Evolutionary conservation across 2,113 vertebrate genomes (phyloP).

Genomic region (Emydura subglobosa): DNA sequence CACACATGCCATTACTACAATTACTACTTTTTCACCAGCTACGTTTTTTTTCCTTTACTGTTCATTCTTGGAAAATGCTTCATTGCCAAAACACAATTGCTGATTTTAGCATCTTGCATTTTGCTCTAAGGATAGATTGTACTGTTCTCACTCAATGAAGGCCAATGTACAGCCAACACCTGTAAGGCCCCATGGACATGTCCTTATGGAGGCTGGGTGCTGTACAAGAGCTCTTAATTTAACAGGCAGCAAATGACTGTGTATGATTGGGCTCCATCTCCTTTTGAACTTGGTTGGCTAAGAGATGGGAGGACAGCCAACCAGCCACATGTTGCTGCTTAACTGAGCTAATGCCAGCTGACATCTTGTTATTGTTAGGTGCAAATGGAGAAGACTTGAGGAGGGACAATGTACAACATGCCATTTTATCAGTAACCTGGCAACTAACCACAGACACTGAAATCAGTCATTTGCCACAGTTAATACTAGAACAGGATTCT

Average conservation of each 20-base stretch:
- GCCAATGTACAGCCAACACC: slow-evolving; percentile 54
- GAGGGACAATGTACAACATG: neutral
- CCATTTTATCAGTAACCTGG: neutral
- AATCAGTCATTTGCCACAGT: neutral
- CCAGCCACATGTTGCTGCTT: neutral
- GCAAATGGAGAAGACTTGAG: neutral
- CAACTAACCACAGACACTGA: neutral
- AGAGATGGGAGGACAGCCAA: neutral
- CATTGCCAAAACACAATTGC: slow-evolving; percentile 6
- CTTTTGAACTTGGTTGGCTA: neutral
- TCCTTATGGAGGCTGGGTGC: slow-evolving; percentile 47
- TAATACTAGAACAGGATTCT: neutral
- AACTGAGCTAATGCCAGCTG: slow-evolving; percentile 6
- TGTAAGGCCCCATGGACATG: neutral
- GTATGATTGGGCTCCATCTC: neutral
- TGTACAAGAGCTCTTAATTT: slow-evolving; percentile 25
- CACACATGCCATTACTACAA: neutral
- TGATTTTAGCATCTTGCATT: slow-evolving; percentile 27
- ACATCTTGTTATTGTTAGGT: neutral
- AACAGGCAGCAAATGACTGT: neutral
- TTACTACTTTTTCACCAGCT: neutral
- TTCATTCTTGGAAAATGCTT: neutral
- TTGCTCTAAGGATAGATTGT: slow-evolving; percentile 10
- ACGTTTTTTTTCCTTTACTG: slow-evolving; percentile 10
- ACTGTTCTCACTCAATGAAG: slow-evolving; percentile 16